Evolutionary conservation across 2,113 vertebrate species (phyloP).

Genomic region (Cyanocitta stelleri): DNA sequence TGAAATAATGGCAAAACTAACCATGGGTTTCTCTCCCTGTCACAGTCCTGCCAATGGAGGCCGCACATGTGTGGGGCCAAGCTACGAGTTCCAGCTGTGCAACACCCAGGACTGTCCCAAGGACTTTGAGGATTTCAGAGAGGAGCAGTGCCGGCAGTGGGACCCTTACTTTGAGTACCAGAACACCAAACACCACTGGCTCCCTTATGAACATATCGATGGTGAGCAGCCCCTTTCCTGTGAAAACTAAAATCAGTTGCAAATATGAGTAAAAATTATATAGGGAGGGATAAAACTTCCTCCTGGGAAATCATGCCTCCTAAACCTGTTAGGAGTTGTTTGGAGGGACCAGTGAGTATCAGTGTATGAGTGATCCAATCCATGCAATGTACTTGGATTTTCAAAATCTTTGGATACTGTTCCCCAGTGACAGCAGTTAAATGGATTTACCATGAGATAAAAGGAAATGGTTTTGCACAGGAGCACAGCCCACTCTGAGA

Average conservation of each 20-base stretch:
- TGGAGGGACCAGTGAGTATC: background rate
- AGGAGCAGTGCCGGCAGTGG: constrained; percentile 88
- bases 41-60: constrained; percentile 89
- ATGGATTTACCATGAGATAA: background rate
- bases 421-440: background rate
- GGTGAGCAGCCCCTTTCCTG: constrained; percentile 67
- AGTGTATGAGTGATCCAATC: background rate
- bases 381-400: background rate
- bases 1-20: background rate
- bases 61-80: constrained; percentile 82
- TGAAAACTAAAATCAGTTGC: background rate
- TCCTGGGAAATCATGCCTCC: background rate
- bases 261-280: background rate
- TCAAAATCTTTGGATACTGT: background rate
- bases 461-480: background rate
- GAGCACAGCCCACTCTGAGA: background rate
- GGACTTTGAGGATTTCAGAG: constrained; percentile 83
- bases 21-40: background rate
- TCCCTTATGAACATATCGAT: constrained; percentile 91
- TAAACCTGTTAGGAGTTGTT: background rate
- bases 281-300: background rate
- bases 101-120: constrained; percentile 86
- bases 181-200: constrained; percentile 88
- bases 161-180: constrained; percentile 86
- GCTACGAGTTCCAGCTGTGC: constrained; percentile 92